Evolutionary conservation across 2,888 invertebrate genomes (phyloP).

Genomic region (Tachystola acroxantha): DNA sequence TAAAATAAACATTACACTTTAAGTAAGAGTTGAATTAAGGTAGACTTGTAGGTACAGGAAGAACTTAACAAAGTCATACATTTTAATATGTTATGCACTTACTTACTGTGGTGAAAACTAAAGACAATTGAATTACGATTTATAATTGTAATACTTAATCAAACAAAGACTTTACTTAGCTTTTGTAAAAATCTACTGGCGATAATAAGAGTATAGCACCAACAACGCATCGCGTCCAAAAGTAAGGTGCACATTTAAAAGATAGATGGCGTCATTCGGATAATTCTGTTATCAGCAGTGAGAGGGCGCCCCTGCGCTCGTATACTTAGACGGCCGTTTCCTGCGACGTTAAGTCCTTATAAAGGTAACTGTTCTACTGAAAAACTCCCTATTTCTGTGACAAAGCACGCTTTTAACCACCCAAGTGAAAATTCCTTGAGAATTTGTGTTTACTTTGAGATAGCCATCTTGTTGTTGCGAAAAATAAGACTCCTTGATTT

Average conservation of each 20-base stretch:
- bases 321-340: slow-evolving; percentile 71
- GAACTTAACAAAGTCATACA: too few species aligned
- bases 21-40: too few species aligned
- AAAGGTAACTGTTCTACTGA: slow-evolving; percentile 70
- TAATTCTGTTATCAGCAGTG: slow-evolving; percentile 81
- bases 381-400: slow-evolving; percentile 67
- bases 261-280: slow-evolving; percentile 81
- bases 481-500: slow-evolving; percentile 33
- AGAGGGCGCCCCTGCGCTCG: slow-evolving; percentile 69
- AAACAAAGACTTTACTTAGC: too few species aligned
- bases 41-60: too few species aligned
- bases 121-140: too few species aligned
- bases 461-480: slow-evolving; percentile 34
- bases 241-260: slow-evolving; percentile 80
- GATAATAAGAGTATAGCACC: slow-evolving; percentile 14
- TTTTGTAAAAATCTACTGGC: slow-evolving; percentile 8
- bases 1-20: too few species aligned
- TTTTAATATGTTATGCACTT: too few species aligned
- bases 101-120: too few species aligned
- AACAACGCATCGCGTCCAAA: slow-evolving; percentile 37
- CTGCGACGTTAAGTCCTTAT: slow-evolving; percentile 70
- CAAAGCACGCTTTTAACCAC: slow-evolving; percentile 59
- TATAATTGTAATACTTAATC: too few species aligned
- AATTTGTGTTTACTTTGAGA: slow-evolving; percentile 46
- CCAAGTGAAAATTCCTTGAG: slow-evolving; percentile 58